phyloP scores from a whole-genome alignment of 2,888 invertebrate genomes.

The Hydrotaea diabolus region DNA sequence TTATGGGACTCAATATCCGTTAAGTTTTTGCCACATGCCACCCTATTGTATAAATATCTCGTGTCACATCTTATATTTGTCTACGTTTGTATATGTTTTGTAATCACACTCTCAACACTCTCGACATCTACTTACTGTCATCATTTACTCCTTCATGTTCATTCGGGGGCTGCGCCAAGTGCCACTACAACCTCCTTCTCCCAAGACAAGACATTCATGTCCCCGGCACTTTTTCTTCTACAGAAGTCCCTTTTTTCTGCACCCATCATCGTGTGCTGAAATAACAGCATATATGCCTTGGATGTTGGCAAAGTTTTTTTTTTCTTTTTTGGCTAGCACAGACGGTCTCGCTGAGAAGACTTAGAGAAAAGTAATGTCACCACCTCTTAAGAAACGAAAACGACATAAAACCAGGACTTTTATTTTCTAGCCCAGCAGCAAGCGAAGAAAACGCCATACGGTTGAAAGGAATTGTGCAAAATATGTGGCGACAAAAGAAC shows the following conservation, averaged over 20 bases:
- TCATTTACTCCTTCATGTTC: constrained; percentile 67
- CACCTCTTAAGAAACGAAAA: background rate
- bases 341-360: background rate
- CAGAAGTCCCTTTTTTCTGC: background rate
- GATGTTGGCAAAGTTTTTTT: constrained; percentile 23
- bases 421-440: background rate
- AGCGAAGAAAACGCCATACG: background rate
- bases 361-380: constrained; percentile 18
- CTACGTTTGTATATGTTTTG: background rate
- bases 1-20: no score
- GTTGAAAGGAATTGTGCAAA: background rate
- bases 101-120: constrained; percentile 52
- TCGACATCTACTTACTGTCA: constrained; percentile 66
- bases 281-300: constrained; percentile 47
- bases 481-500: background rate
- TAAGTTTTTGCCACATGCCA: no score
- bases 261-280: background rate
- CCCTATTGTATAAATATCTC: background rate
- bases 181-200: background rate
- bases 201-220: background rate
- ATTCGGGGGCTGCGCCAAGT: constrained; percentile 43
- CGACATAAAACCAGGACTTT: constrained; percentile 3
- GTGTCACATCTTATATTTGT: background rate
- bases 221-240: constrained; percentile 23
- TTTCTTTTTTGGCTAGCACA: background rate